Conservation (phyloP, 2,797 vertebrate species). For the Psittacula echo region DNA sequence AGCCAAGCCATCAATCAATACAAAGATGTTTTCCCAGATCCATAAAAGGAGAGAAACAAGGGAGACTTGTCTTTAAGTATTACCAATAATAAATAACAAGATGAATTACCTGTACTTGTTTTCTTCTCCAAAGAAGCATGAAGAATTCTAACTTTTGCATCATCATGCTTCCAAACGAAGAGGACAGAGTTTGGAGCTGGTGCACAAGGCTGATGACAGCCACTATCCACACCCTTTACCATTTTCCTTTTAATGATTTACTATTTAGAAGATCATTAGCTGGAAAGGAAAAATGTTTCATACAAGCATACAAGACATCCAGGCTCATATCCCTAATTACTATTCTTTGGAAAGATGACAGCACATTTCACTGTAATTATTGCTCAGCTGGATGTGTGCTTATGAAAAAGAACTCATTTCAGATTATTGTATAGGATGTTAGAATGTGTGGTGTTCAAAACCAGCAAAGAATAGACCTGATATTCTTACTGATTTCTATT, state of each 20-base stretch:
- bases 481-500: background rate
- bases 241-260: slow-evolving; percentile 55
- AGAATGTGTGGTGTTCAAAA: background rate
- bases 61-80: background rate
- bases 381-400: slow-evolving; percentile 34
- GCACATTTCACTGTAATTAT: slow-evolving; percentile 57
- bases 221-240: slow-evolving; percentile 6
- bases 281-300: slow-evolving; percentile 43
- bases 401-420: slow-evolving; percentile 33
- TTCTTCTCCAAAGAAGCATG: background rate
- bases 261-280: slow-evolving; percentile 26
- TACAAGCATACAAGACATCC: slow-evolving; percentile 28
- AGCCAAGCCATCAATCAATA: background rate
- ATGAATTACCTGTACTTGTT: background rate
- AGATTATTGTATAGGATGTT: slow-evolving; percentile 24
- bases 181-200: background rate
- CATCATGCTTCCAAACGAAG: background rate
- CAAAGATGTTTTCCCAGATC: background rate
- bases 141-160: background rate
- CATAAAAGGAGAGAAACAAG: background rate
- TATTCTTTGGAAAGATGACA: slow-evolving; percentile 51
- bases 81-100: background rate
- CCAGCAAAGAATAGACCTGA: background rate
- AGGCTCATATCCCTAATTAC: slow-evolving; percentile 52
- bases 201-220: background rate